A percentile compares a stretch with the other conserved stretches of the same genome.
phyloP scores from a whole-genome alignment of 2,888 invertebrate species.

The Aleiodes leptofemur region DNA sequence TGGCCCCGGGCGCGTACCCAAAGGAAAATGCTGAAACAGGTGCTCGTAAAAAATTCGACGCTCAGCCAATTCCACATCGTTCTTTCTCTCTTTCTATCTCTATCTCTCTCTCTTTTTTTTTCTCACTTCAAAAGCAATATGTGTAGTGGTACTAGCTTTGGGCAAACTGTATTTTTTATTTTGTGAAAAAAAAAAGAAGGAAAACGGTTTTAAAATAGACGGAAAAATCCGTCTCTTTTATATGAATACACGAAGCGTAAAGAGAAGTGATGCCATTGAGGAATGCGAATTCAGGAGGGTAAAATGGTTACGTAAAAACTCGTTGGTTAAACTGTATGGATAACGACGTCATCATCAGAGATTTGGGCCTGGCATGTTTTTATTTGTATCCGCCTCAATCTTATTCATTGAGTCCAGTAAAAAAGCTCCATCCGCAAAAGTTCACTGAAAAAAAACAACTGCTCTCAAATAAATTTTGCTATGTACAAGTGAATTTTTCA shows the following conservation, averaged over 20 bases:
- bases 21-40: slow-evolving; percentile 70
- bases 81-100: slow-evolving; percentile 23
- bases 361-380: slow-evolving; percentile 54
- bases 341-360: slow-evolving; percentile 59
- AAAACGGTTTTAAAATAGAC: slow-evolving; percentile 3
- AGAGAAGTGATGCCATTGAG: slow-evolving; percentile 35
- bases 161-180: slow-evolving; percentile 14
- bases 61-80: slow-evolving; percentile 27
- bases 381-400: slow-evolving; percentile 36
- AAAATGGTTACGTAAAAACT: slow-evolving; percentile 49
- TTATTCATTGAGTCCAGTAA: not conserved
- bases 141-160: slow-evolving; percentile 27
- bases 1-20: slow-evolving; percentile 59
- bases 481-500: too few relatives aligned
- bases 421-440: not conserved
- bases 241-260: slow-evolving; percentile 9
- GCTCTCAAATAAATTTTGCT: too few relatives aligned
- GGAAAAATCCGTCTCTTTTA: slow-evolving; percentile 28
- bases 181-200: not conserved
- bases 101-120: slow-evolving; percentile 24
- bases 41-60: slow-evolving; percentile 58
- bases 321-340: slow-evolving; percentile 47
- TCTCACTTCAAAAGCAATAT: slow-evolving; percentile 26
- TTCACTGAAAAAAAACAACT: too few relatives aligned
- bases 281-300: slow-evolving; percentile 45